Conservation (phyloP, 2,888 invertebrate genomes). For the Ornithoptera priamus region DNA sequence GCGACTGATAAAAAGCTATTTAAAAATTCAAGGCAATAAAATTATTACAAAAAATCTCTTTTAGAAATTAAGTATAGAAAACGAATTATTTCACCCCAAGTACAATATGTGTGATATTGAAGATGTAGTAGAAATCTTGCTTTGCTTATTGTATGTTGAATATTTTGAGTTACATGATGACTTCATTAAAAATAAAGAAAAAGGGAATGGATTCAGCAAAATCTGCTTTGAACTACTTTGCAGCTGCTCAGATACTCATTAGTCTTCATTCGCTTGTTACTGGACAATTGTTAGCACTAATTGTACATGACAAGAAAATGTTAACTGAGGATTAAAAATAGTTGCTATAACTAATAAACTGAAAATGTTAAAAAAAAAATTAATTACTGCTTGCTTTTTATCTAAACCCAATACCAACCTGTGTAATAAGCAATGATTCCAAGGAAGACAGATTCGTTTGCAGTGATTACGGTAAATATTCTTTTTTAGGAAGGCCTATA, state of each 20-base stretch:
- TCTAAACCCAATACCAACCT: background rate
- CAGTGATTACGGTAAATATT: background rate
- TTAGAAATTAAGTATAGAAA: too few species aligned
- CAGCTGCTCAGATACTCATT: constrained; percentile 35
- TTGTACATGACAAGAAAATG: constrained; percentile 27
- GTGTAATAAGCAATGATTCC: too few species aligned
- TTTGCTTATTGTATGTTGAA: background rate
- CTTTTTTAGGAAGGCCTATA: background rate
- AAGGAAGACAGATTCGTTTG: too few species aligned
- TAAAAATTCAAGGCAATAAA: too few species aligned
- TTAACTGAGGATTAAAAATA: constrained; percentile 34
- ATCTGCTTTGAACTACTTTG: constrained; percentile 35
- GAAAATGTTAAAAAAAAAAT: background rate
- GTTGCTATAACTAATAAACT: constrained; percentile 6
- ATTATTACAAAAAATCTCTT: too few species aligned
- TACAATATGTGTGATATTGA: background rate
- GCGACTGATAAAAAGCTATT: too few species aligned
- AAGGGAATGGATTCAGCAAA: constrained; percentile 37
- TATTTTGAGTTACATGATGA: too few species aligned
- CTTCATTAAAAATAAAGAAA: background rate
- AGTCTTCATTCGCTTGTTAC: constrained; percentile 40
- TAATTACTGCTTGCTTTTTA: background rate
- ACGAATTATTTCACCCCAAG: too few species aligned
- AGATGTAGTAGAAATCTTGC: background rate
- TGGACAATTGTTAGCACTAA: constrained; percentile 35